A percentile compares a stretch with the other conserved stretches of the same genome.
These are phyloP conservation scores for Eupithecia exiguata DNA, from an alignment of 2,888 invertebrate genomes.

Conservation along the genomic window DNA sequence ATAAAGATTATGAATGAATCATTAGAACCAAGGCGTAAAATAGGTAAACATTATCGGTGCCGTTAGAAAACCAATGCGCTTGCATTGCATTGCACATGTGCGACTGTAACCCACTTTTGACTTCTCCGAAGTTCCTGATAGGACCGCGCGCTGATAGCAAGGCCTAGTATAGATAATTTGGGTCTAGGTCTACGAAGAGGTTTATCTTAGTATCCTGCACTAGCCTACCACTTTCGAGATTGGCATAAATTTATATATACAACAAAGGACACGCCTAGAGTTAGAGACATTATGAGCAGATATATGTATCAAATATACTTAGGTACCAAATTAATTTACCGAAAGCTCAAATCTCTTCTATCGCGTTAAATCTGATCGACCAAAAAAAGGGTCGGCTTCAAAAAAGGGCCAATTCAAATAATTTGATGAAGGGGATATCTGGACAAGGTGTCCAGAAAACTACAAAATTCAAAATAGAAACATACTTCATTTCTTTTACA, in stretches of 20 bases:
- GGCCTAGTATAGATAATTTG: not conserved
- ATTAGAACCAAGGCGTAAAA: not conserved
- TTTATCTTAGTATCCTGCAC: not conserved
- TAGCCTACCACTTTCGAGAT: too few relatives aligned
- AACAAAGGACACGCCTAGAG: not conserved
- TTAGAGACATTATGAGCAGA: not conserved
- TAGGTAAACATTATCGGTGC: not conserved
- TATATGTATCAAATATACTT: too few relatives aligned
- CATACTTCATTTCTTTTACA: too few relatives aligned
- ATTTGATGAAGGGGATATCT: not conserved
- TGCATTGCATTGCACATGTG: not conserved
- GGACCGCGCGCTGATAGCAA: not conserved
- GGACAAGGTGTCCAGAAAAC: not conserved
- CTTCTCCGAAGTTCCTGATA: not conserved
- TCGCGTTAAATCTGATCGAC: too few relatives aligned
- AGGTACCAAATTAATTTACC: too few relatives aligned
- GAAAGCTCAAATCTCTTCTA: not conserved
- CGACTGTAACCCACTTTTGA: not conserved
- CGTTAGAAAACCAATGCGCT: not conserved
- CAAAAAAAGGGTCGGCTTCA: too few relatives aligned
- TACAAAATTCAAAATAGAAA: not conserved
- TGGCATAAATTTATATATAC: too few relatives aligned
- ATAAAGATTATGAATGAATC: too few relatives aligned
- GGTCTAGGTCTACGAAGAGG: not conserved
- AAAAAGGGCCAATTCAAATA: not conserved